Conservation (phyloP, 2,113 vertebrate species). For the Sardina pilchardus region DNA sequence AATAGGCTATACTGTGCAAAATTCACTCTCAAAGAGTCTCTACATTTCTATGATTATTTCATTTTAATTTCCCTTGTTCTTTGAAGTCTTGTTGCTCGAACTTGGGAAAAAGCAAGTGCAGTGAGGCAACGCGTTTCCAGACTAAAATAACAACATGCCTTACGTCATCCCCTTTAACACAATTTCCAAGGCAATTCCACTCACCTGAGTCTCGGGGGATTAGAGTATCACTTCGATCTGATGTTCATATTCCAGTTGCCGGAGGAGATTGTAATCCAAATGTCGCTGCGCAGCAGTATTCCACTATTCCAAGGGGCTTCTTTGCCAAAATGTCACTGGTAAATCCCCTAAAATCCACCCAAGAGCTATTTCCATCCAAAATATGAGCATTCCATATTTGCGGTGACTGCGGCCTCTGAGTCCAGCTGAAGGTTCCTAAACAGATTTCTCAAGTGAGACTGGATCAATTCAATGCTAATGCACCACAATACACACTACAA, state of each 20-base stretch:
- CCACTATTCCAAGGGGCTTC: not conserved
- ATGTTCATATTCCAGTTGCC: not conserved
- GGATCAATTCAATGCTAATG: not conserved
- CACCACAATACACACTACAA: not conserved
- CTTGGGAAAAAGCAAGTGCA: not conserved
- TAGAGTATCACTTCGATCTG: not conserved
- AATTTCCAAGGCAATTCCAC: not conserved
- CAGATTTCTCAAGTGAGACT: not conserved
- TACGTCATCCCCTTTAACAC: not conserved
- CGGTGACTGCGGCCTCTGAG: constrained; percentile 1
- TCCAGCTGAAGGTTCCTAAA: constrained; percentile 2
- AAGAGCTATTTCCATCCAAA: constrained; percentile 4
- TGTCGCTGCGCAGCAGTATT: constrained; percentile 3
- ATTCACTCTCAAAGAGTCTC: not conserved
- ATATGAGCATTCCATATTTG: constrained; percentile 14
- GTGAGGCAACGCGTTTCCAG: not conserved
- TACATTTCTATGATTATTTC: not conserved
- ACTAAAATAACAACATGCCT: not conserved
- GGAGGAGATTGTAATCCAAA: constrained; percentile 6
- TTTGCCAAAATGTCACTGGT: constrained; percentile 18
- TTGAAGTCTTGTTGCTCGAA: not conserved
- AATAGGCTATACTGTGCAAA: not conserved
- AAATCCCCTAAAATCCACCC: constrained; percentile 15
- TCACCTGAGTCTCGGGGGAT: not conserved
- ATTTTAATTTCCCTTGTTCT: not conserved